Evolutionary conservation across 2,113 vertebrate species (phyloP).

Genomic region (Oncorhynchus gorbuscha): DNA sequence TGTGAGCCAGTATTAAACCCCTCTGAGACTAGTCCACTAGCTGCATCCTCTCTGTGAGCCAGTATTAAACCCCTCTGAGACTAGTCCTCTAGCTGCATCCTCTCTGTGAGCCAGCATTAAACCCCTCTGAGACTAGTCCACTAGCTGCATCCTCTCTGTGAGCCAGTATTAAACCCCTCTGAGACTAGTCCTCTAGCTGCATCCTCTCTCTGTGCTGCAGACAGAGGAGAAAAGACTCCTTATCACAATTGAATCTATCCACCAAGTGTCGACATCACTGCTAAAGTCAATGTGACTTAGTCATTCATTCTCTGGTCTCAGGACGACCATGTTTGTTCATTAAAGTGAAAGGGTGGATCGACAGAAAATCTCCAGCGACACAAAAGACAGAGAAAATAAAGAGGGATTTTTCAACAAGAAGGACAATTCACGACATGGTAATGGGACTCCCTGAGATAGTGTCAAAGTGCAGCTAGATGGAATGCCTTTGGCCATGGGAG

Average conservation of each 20-base stretch:
- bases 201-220: too few relatives aligned
- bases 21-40: too few relatives aligned
- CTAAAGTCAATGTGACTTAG: conserved; percentile 52
- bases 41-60: too few relatives aligned
- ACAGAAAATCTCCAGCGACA: conserved; percentile 5
- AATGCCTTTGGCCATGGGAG: background rate
- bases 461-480: conserved; percentile 1
- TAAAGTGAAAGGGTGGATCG: conserved; percentile 33
- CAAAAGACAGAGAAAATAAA: conserved; percentile 4
- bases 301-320: conserved; percentile 44
- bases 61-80: too few relatives aligned
- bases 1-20: too few relatives aligned
- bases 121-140: too few relatives aligned
- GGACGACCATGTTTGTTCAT: conserved; percentile 47
- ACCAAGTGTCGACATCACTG: conserved; percentile 27
- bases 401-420: conserved; percentile 20
- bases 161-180: too few relatives aligned
- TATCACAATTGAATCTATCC: background rate
- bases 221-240: too few relatives aligned
- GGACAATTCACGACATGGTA: background rate
- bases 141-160: too few relatives aligned
- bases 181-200: too few relatives aligned
- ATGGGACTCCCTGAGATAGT: background rate
- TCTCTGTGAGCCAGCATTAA: too few relatives aligned
- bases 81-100: too few relatives aligned